Conservation (phyloP, 2,113 vertebrate genomes). For the Peromyscus leucopus region DNA sequence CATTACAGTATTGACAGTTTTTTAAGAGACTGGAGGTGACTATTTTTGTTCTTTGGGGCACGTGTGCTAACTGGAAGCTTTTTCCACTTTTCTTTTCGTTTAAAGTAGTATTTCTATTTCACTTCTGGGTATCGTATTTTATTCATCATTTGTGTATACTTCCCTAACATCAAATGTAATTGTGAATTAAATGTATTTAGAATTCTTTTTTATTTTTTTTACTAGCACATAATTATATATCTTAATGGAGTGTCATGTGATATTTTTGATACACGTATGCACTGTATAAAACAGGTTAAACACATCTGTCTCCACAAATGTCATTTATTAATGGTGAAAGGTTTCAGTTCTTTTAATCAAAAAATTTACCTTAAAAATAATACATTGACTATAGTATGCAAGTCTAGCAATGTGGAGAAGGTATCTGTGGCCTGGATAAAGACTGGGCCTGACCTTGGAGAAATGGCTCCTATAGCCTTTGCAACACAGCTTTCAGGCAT, state of each 20-base stretch:
- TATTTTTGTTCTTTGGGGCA: neutral
- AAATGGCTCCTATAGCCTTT: neutral
- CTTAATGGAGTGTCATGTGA: neutral
- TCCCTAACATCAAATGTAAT: neutral
- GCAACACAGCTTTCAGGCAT: fast-evolving
- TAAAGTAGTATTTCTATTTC: slow-evolving; percentile 36
- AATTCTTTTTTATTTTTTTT: slow-evolving; percentile 22
- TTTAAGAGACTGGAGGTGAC: neutral
- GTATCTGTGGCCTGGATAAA: neutral
- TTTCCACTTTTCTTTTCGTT: neutral
- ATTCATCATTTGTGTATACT: neutral
- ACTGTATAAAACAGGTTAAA: neutral
- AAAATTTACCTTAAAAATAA: slow-evolving; percentile 25
- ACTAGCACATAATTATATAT: neutral
- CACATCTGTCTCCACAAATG: neutral
- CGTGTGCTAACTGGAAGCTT: neutral
- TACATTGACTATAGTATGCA: neutral
- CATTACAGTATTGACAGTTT: neutral
- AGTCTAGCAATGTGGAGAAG: neutral
- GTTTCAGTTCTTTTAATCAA: slow-evolving; percentile 36
- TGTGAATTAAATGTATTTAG: slow-evolving; percentile 27
- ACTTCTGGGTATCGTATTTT: neutral
- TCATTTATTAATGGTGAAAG: neutral
- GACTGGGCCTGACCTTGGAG: neutral
- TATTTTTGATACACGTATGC: neutral